phyloP scores from a whole-genome alignment of 2,113 vertebrate species.

The Gobius niger region DNA sequence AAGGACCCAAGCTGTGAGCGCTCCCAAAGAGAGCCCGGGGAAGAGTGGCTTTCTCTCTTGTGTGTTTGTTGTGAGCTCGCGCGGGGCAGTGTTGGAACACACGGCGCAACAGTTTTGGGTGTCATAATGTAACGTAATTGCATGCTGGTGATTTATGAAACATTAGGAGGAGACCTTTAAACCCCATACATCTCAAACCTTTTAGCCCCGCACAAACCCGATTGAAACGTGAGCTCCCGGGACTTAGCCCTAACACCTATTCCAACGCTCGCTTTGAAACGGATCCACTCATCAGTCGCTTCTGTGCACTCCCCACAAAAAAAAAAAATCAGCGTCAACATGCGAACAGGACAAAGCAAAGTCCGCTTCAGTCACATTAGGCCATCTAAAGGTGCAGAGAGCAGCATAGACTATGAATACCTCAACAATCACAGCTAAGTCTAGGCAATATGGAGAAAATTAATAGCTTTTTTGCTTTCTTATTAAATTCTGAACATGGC shows the following conservation, averaged over 20 bases:
- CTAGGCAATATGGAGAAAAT: no score
- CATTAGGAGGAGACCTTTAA: slow-evolving; percentile 55
- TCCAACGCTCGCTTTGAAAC: slow-evolving; percentile 42
- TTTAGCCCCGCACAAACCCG: slow-evolving; percentile 48
- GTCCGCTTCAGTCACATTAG: neutral
- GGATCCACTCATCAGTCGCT: slow-evolving; percentile 24
- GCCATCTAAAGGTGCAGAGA: slow-evolving; percentile 1
- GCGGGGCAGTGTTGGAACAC: slow-evolving; percentile 39
- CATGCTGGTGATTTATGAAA: slow-evolving; percentile 61
- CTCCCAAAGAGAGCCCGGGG: slow-evolving; percentile 57
- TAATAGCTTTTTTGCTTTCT: no score
- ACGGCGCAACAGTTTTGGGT: slow-evolving; percentile 53
- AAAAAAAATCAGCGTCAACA: slow-evolving; percentile 2
- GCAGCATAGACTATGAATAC: neutral
- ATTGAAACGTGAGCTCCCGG: slow-evolving; percentile 60
- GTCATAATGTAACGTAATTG: slow-evolving; percentile 58
- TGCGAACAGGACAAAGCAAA: neutral
- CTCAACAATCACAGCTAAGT: neutral
- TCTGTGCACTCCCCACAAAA: slow-evolving; percentile 16
- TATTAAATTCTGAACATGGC: no score
- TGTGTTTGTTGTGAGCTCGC: slow-evolving; percentile 44
- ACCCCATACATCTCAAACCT: slow-evolving; percentile 56
- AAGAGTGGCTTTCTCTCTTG: slow-evolving; percentile 21
- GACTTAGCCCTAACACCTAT: slow-evolving; percentile 44
- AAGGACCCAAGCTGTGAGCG: slow-evolving; percentile 64